Percentiles rank a stretch among this genome's conserved stretches.
Conservation (phyloP, 2,888 invertebrate genomes). For the Limnephilus lunatus region DNA sequence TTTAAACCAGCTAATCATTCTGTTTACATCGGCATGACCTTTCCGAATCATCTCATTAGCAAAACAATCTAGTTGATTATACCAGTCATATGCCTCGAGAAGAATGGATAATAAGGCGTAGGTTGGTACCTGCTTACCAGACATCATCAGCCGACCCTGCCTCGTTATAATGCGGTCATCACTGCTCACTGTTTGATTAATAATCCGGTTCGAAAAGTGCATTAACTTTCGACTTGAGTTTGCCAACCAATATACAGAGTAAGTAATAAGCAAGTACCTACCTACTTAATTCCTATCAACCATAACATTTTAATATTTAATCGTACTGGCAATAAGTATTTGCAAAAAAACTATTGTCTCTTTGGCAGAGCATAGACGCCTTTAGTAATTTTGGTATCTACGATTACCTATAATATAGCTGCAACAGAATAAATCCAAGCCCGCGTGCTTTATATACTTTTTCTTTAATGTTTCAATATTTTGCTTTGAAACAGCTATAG, state of each 20-base stretch:
- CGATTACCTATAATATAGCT: too few relatives aligned
- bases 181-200: slow-evolving; percentile 55
- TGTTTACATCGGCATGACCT: too few relatives aligned
- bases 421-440: too few relatives aligned
- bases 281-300: not conserved
- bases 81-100: not conserved
- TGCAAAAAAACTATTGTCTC: not conserved
- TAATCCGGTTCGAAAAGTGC: slow-evolving; percentile 45
- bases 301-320: not conserved
- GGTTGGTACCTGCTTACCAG: not conserved
- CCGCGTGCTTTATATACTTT: not conserved
- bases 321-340: not conserved
- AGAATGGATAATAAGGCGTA: not conserved
- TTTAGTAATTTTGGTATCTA: not conserved
- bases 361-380: not conserved
- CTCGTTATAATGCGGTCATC: slow-evolving; percentile 48
- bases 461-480: not conserved
- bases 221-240: slow-evolving; percentile 43
- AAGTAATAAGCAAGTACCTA: slow-evolving; percentile 1
- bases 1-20: too few relatives aligned
- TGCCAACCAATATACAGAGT: slow-evolving; percentile 17
- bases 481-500: not conserved
- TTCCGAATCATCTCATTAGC: too few relatives aligned
- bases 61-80: not conserved
- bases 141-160: slow-evolving; percentile 28